These are phyloP conservation scores for Caiman crocodilus DNA, from an alignment of 2,797 vertebrate species.

Conservation along the genomic window DNA sequence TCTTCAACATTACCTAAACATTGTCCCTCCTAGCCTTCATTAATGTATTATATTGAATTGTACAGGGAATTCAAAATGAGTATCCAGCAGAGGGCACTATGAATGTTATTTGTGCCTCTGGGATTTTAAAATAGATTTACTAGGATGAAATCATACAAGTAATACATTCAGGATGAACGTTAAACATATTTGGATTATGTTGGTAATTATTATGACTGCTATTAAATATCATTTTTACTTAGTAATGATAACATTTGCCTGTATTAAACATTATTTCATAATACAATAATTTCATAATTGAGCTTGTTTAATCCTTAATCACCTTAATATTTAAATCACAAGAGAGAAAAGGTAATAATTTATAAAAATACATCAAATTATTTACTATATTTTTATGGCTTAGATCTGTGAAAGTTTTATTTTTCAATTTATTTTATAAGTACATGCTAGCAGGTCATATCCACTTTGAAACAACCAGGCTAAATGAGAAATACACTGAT, in stretches of 20 bases:
- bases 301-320: accelerated
- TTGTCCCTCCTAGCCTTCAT: neutral
- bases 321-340: neutral
- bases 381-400: neutral
- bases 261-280: accelerated
- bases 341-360: neutral
- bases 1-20: neutral
- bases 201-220: neutral
- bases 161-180: neutral
- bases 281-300: accelerated
- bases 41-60: neutral
- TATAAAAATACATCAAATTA: neutral
- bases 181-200: neutral
- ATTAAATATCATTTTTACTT: neutral
- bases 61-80: neutral
- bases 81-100: conserved; percentile 49
- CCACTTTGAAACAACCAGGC: neutral
- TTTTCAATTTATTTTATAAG: neutral
- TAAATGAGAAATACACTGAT: neutral
- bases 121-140: neutral
- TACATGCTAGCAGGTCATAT: neutral
- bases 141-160: neutral
- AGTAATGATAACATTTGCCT: neutral
- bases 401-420: neutral
- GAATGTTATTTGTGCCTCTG: neutral